Evolutionary conservation across 1,140 invertebrate species (phyloP).

Genomic region (Cheumatopsyche charites): DNA sequence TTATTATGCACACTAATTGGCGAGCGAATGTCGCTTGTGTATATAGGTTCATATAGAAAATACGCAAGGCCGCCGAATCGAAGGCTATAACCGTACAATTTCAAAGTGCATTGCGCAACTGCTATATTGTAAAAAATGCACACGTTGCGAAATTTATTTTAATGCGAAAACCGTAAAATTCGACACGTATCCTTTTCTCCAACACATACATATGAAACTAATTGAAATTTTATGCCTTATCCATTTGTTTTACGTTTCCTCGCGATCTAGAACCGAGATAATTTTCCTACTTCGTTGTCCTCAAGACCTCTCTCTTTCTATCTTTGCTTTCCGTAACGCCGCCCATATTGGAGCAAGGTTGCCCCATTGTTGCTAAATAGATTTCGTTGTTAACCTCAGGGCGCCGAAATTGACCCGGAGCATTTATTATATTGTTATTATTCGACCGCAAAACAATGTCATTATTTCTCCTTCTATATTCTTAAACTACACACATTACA

Average conservation of each 20-base stretch:
- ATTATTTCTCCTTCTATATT: background rate
- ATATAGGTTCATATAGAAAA: too few species aligned
- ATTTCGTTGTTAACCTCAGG: slow-evolving; percentile 39
- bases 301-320: slow-evolving; percentile 28
- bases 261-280: background rate
- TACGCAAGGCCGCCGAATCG: slow-evolving; percentile 23
- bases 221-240: background rate
- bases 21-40: slow-evolving; percentile 20
- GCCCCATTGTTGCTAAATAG: slow-evolving; percentile 33
- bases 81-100: slow-evolving; percentile 24
- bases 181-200: background rate
- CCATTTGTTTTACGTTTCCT: slow-evolving; percentile 4
- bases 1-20: background rate
- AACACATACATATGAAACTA: background rate
- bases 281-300: slow-evolving; percentile 30
- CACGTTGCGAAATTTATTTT: background rate
- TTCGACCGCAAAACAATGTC: slow-evolving; percentile 11
- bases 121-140: slow-evolving; percentile 2
- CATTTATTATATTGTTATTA: slow-evolving; percentile 27
- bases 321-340: background rate
- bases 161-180: background rate
- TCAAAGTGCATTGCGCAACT: slow-evolving; percentile 15
- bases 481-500: background rate
- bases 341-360: slow-evolving; percentile 30
- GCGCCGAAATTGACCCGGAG: slow-evolving; percentile 32